Base-by-base conservation (phyloP, 2,113 vertebrate genomes). In the Psilopsiagon aurifrons region DNA sequence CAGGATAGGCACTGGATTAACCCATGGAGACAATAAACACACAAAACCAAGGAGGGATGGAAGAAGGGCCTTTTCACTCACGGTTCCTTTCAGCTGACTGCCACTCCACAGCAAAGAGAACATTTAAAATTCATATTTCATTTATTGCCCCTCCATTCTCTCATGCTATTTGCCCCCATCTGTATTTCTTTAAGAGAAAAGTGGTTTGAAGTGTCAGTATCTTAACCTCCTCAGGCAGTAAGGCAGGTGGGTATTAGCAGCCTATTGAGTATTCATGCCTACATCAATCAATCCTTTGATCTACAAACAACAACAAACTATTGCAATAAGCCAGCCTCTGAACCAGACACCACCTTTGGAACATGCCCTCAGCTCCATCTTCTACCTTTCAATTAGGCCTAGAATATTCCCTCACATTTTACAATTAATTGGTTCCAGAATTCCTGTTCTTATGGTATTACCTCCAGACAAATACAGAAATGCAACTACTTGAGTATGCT, bases 391-490 rank as follows among this genome's bases (percentile, higher is more conserved):
- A 81, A 47, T 1, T 0, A 77, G 54, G 68, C 43, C 86, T 59
- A 28, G 52, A 70, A 67, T 74, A 88, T 83, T 81, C 37, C 23
- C 71, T 77, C 55, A 70, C 60, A 67, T 93, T 95, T 71, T 46
- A 49, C 35, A 92, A 81, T 63, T 86, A 96, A 92, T 74, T 81
- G 37, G 83, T 79, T 83, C 37, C 52, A 66, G 54, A 88, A 27
- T 11, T 90, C 54, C 63, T 88, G 29, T 82, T 88, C 92, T 78
- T 86, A 88, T 33, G 70, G 28, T 28, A 31, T 83, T 60, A 84
- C 74, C 92, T 91, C 76, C 94, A 86, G 95, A 81, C 54, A 94
- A 93, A 77, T n/a, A 66, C 49, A 92, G 59, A 90, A 93, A 88
- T 37, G 49, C 51, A 94, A 59, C 64, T 43, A 43, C 14, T 13